phyloP scores from a whole-genome alignment of 2,113 vertebrate species.

The Calypte anna region DNA sequence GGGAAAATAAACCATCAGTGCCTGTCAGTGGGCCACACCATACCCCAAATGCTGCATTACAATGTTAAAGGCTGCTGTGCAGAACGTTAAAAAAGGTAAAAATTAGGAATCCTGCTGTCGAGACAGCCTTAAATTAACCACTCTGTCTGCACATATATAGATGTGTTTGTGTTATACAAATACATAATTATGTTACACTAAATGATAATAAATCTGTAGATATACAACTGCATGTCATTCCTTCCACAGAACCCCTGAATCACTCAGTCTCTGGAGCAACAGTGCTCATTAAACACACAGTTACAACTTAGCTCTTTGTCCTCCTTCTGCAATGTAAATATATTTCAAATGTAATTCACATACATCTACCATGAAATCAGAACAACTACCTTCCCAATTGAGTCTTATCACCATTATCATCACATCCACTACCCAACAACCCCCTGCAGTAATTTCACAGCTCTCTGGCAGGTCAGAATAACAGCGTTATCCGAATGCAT shows the following conservation, averaged over 20 bases:
- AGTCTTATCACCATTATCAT: neutral
- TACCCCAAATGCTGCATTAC: neutral
- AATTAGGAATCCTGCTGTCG: neutral
- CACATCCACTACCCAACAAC: rapidly evolving
- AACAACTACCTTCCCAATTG: neutral
- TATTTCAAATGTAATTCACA: neutral
- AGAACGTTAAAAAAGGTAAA: neutral
- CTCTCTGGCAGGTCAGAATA: neutral
- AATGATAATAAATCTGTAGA: neutral
- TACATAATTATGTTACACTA: neutral
- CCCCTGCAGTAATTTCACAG: neutral
- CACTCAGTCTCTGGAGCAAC: neutral
- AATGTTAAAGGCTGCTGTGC: neutral
- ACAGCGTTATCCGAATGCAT: rapidly evolving
- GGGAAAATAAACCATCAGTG: neutral
- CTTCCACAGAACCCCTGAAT: neutral
- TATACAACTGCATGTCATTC: neutral
- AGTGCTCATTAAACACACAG: neutral
- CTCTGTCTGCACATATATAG: neutral
- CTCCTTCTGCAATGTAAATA: neutral
- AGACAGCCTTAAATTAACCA: neutral
- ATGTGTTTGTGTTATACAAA: neutral
- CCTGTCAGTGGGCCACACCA: neutral
- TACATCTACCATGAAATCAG: neutral
- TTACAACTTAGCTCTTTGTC: neutral